Conservation (phyloP, 1,140 invertebrate species). For the Nylanderia fulva region DNA sequence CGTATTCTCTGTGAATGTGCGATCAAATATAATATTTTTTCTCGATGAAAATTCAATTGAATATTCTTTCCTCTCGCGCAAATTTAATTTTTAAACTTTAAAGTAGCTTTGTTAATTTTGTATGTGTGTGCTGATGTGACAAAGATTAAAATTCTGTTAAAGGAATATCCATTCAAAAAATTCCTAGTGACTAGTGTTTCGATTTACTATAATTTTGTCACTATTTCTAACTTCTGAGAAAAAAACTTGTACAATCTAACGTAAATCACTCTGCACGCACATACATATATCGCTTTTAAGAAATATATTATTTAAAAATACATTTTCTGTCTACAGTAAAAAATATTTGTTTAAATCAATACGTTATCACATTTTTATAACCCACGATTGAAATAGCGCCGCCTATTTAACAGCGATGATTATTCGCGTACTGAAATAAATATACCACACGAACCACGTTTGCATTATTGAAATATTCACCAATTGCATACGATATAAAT, state of each 20-base stretch:
- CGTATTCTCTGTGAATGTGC: not conserved
- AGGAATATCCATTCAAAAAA: not conserved
- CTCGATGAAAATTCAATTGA: not conserved
- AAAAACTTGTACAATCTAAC: not conserved
- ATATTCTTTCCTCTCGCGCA: not conserved
- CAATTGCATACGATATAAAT: constrained; percentile 42
- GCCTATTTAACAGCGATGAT: constrained; percentile 22
- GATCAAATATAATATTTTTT: not conserved
- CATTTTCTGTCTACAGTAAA: not conserved
- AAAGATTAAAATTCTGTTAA: not conserved
- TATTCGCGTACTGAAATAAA: constrained; percentile 42
- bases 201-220: not conserved
- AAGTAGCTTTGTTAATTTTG: not conserved
- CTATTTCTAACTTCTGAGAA: not conserved
- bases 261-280: not conserved
- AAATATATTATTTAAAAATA: constrained; percentile 4
- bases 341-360: not conserved
- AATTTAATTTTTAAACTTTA: not conserved
- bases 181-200: not conserved
- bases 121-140: not conserved
- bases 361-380: constrained; percentile 13
- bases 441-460: constrained; percentile 31
- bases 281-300: not conserved
- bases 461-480: constrained; percentile 55
- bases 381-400: not conserved